A percentile compares a stretch with the other conserved stretches of the same genome.
Evolutionary conservation across 2,113 vertebrate genomes (phyloP).

Genomic region (Sebastes fasciatus): DNA sequence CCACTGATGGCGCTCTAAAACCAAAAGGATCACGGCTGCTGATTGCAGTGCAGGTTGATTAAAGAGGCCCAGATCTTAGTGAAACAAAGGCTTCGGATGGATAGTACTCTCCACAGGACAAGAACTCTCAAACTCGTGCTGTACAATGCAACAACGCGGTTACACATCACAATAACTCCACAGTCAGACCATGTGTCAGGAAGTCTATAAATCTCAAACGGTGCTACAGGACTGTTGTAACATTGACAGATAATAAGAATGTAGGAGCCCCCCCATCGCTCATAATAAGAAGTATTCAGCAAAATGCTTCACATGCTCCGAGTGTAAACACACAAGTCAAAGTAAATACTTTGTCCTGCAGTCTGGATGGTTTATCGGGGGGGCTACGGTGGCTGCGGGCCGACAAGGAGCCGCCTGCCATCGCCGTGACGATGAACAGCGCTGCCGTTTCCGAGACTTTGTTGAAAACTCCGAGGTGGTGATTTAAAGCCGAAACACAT

Average conservation of each 20-base stretch:
- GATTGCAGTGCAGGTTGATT: neutral
- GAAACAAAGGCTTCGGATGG: neutral
- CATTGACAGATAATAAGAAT: too few species aligned
- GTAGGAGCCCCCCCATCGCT: too few species aligned
- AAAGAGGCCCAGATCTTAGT: neutral
- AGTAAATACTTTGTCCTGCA: conserved; percentile 4
- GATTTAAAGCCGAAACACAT: conserved; percentile 48
- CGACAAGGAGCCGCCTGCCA: conserved; percentile 23
- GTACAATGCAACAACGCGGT: neutral
- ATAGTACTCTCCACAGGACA: neutral
- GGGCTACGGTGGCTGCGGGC: neutral
- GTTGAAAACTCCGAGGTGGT: conserved; percentile 38
- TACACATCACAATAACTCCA: neutral
- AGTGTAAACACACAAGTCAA: neutral
- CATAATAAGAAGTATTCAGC: neutral
- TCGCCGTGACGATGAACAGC: conserved; percentile 53
- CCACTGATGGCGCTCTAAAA: neutral
- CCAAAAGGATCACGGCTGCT: conserved; percentile 7
- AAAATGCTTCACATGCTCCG: neutral
- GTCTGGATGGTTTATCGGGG: conserved; percentile 6
- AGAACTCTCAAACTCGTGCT: neutral
- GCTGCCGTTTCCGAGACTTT: conserved; percentile 40
- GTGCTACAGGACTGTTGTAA: neutral
- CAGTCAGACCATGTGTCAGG: neutral
- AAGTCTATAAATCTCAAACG: neutral